Base-by-base conservation (phyloP, 2,797 vertebrate genomes). In the Fistularia commersonii region DNA sequence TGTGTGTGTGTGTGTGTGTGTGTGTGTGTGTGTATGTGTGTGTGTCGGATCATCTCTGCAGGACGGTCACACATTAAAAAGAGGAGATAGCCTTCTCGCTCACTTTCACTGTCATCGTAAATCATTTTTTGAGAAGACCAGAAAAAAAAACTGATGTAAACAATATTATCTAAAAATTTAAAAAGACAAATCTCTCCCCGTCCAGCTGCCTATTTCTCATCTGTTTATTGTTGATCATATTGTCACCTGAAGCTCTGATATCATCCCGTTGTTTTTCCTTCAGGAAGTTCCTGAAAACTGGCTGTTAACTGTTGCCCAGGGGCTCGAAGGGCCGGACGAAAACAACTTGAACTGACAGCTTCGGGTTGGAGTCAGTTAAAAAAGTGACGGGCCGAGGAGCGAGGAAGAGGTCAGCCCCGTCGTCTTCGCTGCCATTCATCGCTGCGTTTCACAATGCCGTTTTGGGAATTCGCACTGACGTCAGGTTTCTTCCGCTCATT, bases 211-310 rank as follows among this genome's bases (percentile, higher is more conserved):
- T 41, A 62, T 66, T 65, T 48, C 59, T 57, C 51, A 8, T 0
- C 36, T 76, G 58, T 79, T 82, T 81, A 65, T 68, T 77, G 74
- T 67, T 66, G 61, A 74, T 75, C 61, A 74, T 69, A 66, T 79
- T 82, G 81, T 83, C 74, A 81, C 76, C 67, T 75, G 59, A 67
- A 66, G 41, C 64, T 8, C 70, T 80, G 75, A 84, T 76, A 75
- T 79, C 72, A 77, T 64, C 66, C 72, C 55, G 65, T 75, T 82
- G 81, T 88, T 87, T 86, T 75, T 81, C 81, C 78, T 84, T 76
- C 81, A 89, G 83, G 84, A 88, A 86, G 72, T 86, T 84, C 82
- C 84, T 82, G 72, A 64, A 13, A 61, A 76, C 59, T 63, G 37
- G 80, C 75, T n/a, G 77, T 80, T 75, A 84, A 81, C 53, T 79